Percentiles rank a stretch among this genome's conserved stretches.
Evolutionary conservation across 2,113 vertebrate species (phyloP).

Genomic region (Crotophaga sulcirostris): DNA sequence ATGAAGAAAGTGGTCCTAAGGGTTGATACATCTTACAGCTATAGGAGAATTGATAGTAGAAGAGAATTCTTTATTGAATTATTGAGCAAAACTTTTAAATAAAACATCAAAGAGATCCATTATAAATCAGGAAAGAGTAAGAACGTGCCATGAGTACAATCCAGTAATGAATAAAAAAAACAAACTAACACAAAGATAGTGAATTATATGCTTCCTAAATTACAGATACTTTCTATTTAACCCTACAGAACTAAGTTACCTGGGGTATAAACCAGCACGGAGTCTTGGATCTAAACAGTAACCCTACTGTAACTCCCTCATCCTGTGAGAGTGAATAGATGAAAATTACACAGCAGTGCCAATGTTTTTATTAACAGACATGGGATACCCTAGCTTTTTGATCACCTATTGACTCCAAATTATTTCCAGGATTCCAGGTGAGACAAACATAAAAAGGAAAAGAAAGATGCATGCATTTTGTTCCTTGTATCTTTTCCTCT

Average conservation of each 20-base stretch:
- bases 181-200: neutral
- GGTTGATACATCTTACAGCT: constrained; percentile 39
- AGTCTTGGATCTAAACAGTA: neutral
- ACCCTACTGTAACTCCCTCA: neutral
- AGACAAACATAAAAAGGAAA: neutral
- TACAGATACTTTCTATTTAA: too few relatives aligned
- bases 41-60: constrained; percentile 45
- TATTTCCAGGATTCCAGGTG: neutral
- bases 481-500: neutral
- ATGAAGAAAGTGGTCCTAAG: constrained; percentile 22
- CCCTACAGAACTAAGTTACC: neutral
- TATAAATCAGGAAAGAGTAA: constrained; percentile 52
- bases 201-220: too few relatives aligned
- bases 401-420: neutral
- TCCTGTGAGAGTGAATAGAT: neutral
- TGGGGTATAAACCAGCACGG: neutral
- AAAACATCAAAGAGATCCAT: constrained; percentile 68
- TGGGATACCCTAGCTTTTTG: neutral
- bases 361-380: neutral
- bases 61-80: constrained; percentile 63
- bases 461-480: neutral
- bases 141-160: constrained; percentile 34
- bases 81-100: constrained; percentile 68
- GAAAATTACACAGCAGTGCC: neutral
- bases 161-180: constrained; percentile 24